A percentile compares a stretch with the other conserved stretches of the same genome.
Conservation (phyloP, 2,888 invertebrate genomes). For the Octonoba sinensis region DNA sequence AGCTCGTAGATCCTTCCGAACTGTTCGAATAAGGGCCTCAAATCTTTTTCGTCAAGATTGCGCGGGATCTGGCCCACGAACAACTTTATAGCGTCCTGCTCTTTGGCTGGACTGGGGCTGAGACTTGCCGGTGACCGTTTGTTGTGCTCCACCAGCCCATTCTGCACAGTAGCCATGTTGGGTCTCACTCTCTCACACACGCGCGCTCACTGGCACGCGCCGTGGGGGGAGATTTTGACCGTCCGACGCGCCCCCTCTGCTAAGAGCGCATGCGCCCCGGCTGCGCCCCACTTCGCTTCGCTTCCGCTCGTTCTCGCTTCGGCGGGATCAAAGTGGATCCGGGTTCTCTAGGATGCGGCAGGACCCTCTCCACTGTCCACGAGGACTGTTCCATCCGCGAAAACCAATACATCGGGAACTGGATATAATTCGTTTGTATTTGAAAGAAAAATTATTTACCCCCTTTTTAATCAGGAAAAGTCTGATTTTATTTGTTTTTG, state of each 20-base stretch:
- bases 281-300: slow-evolving; percentile 33
- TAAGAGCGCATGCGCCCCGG: slow-evolving; percentile 5
- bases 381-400: background rate
- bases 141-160: slow-evolving; percentile 58
- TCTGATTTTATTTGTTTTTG: too few species aligned
- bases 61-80: slow-evolving; percentile 88
- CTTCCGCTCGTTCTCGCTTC: background rate
- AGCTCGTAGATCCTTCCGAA: slow-evolving; percentile 95
- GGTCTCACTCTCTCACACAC: slow-evolving; percentile 31
- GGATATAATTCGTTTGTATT: too few species aligned
- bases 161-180: slow-evolving; percentile 65
- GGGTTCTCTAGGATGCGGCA: background rate
- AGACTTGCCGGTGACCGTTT: background rate
- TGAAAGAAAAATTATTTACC: too few species aligned
- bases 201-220: slow-evolving; percentile 45
- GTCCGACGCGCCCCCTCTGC: slow-evolving; percentile 18
- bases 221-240: slow-evolving; percentile 4
- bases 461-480: too few species aligned
- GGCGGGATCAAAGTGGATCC: slow-evolving; percentile 18
- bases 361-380: background rate
- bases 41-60: slow-evolving; percentile 87
- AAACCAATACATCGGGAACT: slow-evolving; percentile 5
- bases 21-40: slow-evolving; percentile 91
- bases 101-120: slow-evolving; percentile 34
- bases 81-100: slow-evolving; percentile 65